Evolutionary conservation across 2,797 vertebrate genomes (phyloP).

Genomic region (Bryconaethiops microstoma): DNA sequence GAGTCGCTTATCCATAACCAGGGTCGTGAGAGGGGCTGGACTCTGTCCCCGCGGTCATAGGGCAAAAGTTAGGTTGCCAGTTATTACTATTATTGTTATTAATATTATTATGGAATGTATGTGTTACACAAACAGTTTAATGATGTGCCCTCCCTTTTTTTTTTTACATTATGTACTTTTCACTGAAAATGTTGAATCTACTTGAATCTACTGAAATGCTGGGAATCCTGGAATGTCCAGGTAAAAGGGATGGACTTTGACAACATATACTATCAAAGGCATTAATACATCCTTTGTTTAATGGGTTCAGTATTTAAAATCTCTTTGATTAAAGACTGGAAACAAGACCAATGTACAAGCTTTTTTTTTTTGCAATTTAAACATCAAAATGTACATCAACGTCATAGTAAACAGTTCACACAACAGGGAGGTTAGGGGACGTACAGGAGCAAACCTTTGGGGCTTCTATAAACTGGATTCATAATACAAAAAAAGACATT

Average conservation of each 20-base stretch:
- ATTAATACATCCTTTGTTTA: constrained; percentile 60
- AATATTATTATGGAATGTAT: background rate
- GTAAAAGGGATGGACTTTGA: background rate
- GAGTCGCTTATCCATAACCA: too few species aligned
- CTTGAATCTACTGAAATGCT: background rate
- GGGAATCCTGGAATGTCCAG: background rate
- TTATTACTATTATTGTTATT: background rate
- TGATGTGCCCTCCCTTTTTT: background rate
- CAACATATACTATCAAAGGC: background rate
- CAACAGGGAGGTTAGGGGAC: constrained; percentile 39
- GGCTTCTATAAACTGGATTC: background rate
- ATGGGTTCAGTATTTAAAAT: constrained; percentile 75
- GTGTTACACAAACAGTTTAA: too few species aligned
- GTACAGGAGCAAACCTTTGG: constrained; percentile 17
- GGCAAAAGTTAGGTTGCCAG: too few species aligned
- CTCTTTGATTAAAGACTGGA: constrained; percentile 73
- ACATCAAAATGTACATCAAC: constrained; percentile 72
- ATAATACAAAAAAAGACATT: background rate
- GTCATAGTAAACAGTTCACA: constrained; percentile 73
- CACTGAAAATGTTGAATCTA: background rate
- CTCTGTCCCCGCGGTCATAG: too few species aligned
- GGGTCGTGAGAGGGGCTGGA: too few species aligned
- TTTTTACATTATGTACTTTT: background rate
- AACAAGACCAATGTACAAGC: constrained; percentile 77
- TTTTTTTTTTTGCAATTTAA: constrained; percentile 68